Percentiles rank a stretch among this genome's conserved stretches.
These are phyloP conservation scores for Vimba vimba DNA, from an alignment of 2,113 vertebrate species.

Conservation along the genomic window DNA sequence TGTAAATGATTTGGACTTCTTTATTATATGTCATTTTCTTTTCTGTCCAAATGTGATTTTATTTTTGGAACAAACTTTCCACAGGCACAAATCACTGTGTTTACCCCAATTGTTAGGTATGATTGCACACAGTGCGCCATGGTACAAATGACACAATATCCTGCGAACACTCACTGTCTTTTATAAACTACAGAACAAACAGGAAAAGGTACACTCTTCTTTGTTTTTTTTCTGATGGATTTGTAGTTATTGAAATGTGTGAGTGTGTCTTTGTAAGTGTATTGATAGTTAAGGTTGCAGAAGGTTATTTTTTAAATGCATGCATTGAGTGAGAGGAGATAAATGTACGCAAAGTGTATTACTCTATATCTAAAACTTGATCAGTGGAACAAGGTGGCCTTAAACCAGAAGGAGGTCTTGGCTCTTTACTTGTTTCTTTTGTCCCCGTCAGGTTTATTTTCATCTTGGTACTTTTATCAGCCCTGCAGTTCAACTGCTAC, in stretches of 20 bases:
- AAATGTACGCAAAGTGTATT: slow-evolving; percentile 64
- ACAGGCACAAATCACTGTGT: slow-evolving; percentile 32
- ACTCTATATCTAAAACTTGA: slow-evolving; percentile 68
- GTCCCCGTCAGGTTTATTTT: slow-evolving; percentile 38
- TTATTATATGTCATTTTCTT: slow-evolving; percentile 4
- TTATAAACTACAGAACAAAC: slow-evolving; percentile 51
- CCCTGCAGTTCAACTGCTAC: slow-evolving; percentile 36
- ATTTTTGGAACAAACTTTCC: slow-evolving; percentile 47
- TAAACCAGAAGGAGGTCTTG: slow-evolving; percentile 69
- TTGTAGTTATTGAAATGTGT: slow-evolving; percentile 67
- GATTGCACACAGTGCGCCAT: slow-evolving; percentile 65
- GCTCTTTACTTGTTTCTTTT: slow-evolving; percentile 58
- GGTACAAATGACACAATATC: slow-evolving; percentile 68
- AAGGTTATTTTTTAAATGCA: slow-evolving; percentile 53
- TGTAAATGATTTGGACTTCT: slow-evolving; percentile 7
- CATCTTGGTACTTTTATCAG: slow-evolving; percentile 53
- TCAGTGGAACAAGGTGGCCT: slow-evolving; percentile 76
- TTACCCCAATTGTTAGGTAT: slow-evolving; percentile 57
- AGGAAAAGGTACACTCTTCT: slow-evolving; percentile 58
- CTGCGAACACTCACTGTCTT: not conserved
- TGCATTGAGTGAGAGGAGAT: slow-evolving; percentile 64
- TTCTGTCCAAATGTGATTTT: slow-evolving; percentile 21
- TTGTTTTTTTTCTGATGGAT: slow-evolving; percentile 67
- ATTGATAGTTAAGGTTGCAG: slow-evolving; percentile 64
- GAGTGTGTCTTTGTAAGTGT: slow-evolving; percentile 45